Evolutionary conservation across 2,888 invertebrate species (phyloP).

Genomic region (Metopia argyrocephala): DNA sequence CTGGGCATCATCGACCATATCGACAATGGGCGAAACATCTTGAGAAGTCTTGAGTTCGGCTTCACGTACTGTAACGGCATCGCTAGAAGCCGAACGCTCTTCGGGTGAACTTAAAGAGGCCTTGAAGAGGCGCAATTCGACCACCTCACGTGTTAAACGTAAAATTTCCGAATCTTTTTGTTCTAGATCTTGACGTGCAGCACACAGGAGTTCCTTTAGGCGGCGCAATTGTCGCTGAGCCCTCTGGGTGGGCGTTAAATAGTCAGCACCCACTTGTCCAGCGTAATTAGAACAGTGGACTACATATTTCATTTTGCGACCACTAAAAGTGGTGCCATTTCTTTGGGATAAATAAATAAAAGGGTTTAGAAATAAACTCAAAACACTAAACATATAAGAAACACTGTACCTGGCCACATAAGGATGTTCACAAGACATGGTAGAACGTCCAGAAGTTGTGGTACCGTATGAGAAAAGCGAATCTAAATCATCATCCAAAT

Average conservation of each 20-base stretch:
- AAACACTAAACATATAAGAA: not conserved
- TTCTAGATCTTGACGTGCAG: conserved; percentile 87
- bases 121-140: conserved; percentile 88
- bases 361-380: not conserved
- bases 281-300: conserved; percentile 91
- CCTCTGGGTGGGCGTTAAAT: conserved; percentile 92
- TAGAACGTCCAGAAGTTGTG: conserved; percentile 87
- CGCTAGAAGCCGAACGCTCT: conserved; percentile 88
- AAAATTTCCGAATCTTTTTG: conserved; percentile 89
- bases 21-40: conserved; percentile 80
- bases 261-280: conserved; percentile 88
- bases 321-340: conserved; percentile 85
- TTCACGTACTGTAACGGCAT: conserved; percentile 86
- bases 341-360: conserved; percentile 71
- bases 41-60: conserved; percentile 82
- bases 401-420: conserved; percentile 84
- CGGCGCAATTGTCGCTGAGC: conserved; percentile 89
- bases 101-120: conserved; percentile 89
- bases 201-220: conserved; percentile 85
- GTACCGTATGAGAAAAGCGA: conserved; percentile 89
- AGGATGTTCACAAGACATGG: conserved; percentile 85
- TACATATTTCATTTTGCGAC: conserved; percentile 87
- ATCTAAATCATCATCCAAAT: conserved; percentile 85
- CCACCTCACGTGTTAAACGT: conserved; percentile 86
- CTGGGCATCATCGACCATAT: conserved; percentile 79